Base-by-base conservation (phyloP, 2,888 invertebrate genomes). In the Dilophus febrilis region DNA sequence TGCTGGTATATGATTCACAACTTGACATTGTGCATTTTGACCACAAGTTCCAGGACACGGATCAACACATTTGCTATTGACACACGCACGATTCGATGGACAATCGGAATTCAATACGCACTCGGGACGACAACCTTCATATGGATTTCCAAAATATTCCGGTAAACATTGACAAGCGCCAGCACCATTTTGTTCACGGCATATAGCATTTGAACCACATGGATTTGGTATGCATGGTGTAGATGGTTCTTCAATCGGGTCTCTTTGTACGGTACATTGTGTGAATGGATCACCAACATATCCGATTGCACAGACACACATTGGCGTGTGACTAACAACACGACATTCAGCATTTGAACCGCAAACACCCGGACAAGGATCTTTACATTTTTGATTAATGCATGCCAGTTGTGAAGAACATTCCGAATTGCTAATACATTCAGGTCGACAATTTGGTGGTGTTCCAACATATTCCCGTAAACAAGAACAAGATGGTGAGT, bases 341-440 rank as follows among this genome's bases (percentile, higher is more conserved):
- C 77, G 77, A 49, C 86, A 86, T 49, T 74, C 72, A 19, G 34
- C 19, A 45, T 64, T 64, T 22, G 65, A 51, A 33, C 72, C 74
- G 51, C 86, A 86, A 0, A 84, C 83, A 10, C 84, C 83, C 12
- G 77, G 74, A 48, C 86, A 87, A 18, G 86, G 86, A 62, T 86
- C 81, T 54, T 72, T 70, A 57, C 87, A 87, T 59, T 74, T 80
- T 54, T 79, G 77, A 52, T 79, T 75, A 30, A 84, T 74, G 50
- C 85, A 82, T 10, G 83, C 82, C 42, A 77, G 65, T 38, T 77
- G 74, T 44, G 77, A 77, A 35, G 78, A 73, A 53, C 86, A 86
- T 58, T 85, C 85, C 0, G 81, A 77, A 54, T 77, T 83, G 6
- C 83, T 65, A 2, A 77, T 73, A 56, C 85, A 85, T 60, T 85